A percentile compares a stretch with the other conserved stretches of the same genome.
phyloP scores from a whole-genome alignment of 2,797 vertebrate species.

The Champsocephalus gunnari region DNA sequence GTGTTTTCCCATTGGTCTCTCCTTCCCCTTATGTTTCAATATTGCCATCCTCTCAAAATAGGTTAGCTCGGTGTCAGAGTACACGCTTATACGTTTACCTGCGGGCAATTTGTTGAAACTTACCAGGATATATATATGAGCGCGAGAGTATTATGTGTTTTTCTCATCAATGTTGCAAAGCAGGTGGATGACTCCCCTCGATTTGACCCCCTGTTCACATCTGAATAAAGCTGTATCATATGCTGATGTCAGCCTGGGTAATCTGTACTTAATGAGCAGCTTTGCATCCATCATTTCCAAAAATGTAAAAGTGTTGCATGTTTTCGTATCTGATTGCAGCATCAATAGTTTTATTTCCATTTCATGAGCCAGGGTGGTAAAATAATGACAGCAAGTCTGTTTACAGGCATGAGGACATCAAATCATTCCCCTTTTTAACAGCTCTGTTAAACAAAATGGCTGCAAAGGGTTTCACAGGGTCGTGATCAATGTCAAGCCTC shows the following conservation, averaged over 20 bases:
- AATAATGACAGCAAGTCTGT: constrained; percentile 18
- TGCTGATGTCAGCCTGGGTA: constrained; percentile 13
- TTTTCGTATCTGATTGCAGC: constrained; percentile 4
- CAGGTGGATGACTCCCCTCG: constrained; percentile 41
- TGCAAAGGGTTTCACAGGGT: background rate
- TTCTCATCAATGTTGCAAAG: constrained; percentile 62
- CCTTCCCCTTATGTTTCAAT: constrained; percentile 54
- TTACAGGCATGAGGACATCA: constrained; percentile 4
- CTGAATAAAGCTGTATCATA: constrained; percentile 42
- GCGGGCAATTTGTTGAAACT: constrained; percentile 43
- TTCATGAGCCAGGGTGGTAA: constrained; percentile 24
- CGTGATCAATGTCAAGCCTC: constrained; percentile 10
- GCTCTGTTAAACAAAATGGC: constrained; percentile 7
- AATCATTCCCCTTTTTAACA: constrained; percentile 34
- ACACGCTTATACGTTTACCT: constrained; percentile 28
- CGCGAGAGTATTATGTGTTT: constrained; percentile 18
- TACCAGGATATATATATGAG: constrained; percentile 21
- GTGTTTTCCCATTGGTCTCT: constrained; percentile 48
- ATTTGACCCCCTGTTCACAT: constrained; percentile 42
- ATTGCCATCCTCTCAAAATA: constrained; percentile 64
- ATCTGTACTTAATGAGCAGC: constrained; percentile 13
- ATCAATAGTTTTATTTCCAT: constrained; percentile 33
- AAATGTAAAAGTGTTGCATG: constrained; percentile 14
- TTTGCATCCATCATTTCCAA: constrained; percentile 35
- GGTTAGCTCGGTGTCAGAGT: constrained; percentile 60